Conservation (phyloP, 2,888 invertebrate species). For the Pinctada fucata region DNA sequence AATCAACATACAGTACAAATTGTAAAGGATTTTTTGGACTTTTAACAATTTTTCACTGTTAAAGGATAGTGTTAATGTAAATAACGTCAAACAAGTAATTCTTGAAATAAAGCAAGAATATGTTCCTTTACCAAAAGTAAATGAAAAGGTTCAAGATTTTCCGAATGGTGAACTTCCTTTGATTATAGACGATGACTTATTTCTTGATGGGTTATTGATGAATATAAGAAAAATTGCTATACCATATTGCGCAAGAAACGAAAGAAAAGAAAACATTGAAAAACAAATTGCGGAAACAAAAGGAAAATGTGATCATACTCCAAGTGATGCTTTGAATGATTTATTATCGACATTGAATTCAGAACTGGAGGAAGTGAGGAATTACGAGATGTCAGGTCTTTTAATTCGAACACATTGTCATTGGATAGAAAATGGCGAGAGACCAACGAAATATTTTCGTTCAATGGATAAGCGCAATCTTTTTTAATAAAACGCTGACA, state of each 20-base stretch:
- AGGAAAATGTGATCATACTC: background rate
- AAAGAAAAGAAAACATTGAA: background rate
- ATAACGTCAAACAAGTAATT: slow-evolving; percentile 27
- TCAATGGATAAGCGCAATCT: too few species aligned
- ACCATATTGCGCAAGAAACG: slow-evolving; percentile 19
- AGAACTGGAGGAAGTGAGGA: background rate
- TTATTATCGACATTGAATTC: background rate
- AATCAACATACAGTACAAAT: background rate
- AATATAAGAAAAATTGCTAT: background rate
- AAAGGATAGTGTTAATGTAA: slow-evolving; percentile 23
- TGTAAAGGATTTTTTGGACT: slow-evolving; percentile 13
- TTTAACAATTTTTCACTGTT: slow-evolving; percentile 35
- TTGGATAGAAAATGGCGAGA: too few species aligned
- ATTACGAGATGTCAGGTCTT: background rate
- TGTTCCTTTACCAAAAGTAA: too few species aligned
- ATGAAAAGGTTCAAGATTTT: background rate
- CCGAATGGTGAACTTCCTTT: slow-evolving; percentile 15
- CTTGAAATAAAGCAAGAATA: slow-evolving; percentile 12
- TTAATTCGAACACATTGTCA: background rate
- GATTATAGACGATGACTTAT: slow-evolving; percentile 1
- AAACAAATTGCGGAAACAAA: background rate
- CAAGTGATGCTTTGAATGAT: background rate
- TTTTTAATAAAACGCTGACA: too few species aligned
- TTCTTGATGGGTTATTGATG: slow-evolving; percentile 32
- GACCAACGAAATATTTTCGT: too few species aligned